Evolutionary conservation across 2,113 vertebrate genomes (phyloP).

Genomic region (Fulmarus glacialis): DNA sequence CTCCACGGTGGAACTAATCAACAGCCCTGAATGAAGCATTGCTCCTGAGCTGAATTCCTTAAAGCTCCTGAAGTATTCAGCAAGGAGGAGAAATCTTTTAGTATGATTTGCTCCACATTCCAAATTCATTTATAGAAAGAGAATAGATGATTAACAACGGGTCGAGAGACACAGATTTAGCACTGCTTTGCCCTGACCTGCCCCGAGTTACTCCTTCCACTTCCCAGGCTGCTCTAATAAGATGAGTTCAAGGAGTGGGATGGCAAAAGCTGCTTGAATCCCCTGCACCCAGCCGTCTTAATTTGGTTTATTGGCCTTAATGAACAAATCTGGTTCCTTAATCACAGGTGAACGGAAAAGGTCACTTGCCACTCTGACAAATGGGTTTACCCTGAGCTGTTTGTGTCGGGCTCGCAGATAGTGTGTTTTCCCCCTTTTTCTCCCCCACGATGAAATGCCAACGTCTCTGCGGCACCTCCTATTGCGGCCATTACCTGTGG

Average conservation of each 20-base stretch:
- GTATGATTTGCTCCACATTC: slow-evolving; percentile 73
- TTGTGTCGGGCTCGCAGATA: slow-evolving; percentile 8
- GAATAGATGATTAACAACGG: slow-evolving; percentile 72
- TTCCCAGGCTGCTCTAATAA: slow-evolving; percentile 59
- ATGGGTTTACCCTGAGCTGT: slow-evolving; percentile 34
- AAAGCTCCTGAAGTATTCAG: slow-evolving; percentile 72
- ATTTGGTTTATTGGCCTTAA: slow-evolving; percentile 59
- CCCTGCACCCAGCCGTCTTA: slow-evolving; percentile 25
- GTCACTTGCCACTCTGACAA: slow-evolving; percentile 37
- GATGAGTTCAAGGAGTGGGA: slow-evolving; percentile 59
- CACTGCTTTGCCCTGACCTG: slow-evolving; percentile 62
- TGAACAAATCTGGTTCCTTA: slow-evolving; percentile 51
- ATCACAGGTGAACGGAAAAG: slow-evolving; percentile 42
- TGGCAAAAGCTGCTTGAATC: slow-evolving; percentile 50
- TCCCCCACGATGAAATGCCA: neutral
- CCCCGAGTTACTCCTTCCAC: slow-evolving; percentile 41
- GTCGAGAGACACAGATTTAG: slow-evolving; percentile 60
- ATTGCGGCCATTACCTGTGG: slow-evolving; percentile 36
- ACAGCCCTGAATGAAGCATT: slow-evolving; percentile 68
- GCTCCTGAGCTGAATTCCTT: slow-evolving; percentile 72
- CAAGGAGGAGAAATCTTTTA: slow-evolving; percentile 66
- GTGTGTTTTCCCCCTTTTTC: neutral
- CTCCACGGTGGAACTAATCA: slow-evolving; percentile 78
- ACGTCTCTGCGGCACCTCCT: neutral
- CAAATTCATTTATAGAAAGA: slow-evolving; percentile 72